A percentile compares a stretch with the other conserved stretches of the same genome.
Conservation (phyloP, 2,888 invertebrate species). For the Nomada ferruginata region DNA sequence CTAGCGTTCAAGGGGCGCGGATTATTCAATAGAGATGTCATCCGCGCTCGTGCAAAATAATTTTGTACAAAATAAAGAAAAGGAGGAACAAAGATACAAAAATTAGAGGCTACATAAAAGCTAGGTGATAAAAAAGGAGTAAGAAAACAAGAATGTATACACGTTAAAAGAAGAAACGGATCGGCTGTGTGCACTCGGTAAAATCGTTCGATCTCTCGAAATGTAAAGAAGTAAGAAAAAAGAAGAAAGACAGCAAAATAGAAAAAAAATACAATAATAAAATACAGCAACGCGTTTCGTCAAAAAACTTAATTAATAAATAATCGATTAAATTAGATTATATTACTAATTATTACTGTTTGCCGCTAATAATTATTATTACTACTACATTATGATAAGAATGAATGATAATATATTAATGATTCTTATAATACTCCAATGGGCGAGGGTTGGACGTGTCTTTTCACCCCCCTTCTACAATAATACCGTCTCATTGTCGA, state of each 20-base stretch:
- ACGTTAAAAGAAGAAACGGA: conserved; percentile 27
- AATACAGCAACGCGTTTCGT: conserved; percentile 77
- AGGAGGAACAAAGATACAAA: not conserved
- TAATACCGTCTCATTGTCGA: conserved; percentile 17
- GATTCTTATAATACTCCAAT: conserved; percentile 84
- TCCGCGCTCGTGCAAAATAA: conserved; percentile 8
- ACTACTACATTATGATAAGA: conserved; percentile 81
- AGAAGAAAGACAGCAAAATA: conserved; percentile 39
- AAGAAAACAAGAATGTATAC: not conserved
- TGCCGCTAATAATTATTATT: conserved; percentile 78
- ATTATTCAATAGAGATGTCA: not conserved
- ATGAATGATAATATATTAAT: conserved; percentile 84
- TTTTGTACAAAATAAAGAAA: not conserved
- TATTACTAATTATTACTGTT: conserved; percentile 81
- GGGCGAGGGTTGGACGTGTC: conserved; percentile 71
- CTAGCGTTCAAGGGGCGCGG: conserved; percentile 43
- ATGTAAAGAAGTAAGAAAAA: not conserved
- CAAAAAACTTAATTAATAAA: conserved; percentile 84
- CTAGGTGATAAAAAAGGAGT: not conserved
- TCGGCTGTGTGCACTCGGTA: conserved; percentile 55
- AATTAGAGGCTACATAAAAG: not conserved
- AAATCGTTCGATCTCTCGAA: conserved; percentile 56
- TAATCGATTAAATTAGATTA: conserved; percentile 84
- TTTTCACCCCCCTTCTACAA: conserved; percentile 23
- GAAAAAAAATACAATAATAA: conserved; percentile 77